Evolutionary conservation across 2,797 vertebrate species (phyloP), one percentile per base, ranked within the genome.

Genomic region (Acanthornis magna): DNA sequence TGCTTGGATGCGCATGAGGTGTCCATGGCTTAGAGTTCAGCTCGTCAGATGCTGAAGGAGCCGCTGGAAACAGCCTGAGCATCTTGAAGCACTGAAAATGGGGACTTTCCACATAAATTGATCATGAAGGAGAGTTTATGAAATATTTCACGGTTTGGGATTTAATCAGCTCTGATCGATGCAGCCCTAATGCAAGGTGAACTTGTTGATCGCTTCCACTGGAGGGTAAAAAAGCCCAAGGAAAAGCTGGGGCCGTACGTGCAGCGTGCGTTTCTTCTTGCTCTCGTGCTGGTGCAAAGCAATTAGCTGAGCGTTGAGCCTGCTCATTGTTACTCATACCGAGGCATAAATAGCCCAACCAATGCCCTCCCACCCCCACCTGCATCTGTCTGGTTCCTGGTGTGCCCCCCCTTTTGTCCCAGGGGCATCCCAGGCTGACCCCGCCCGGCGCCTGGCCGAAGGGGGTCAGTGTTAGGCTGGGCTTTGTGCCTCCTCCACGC

Each of bases 281-380:
- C 89, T 96, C 93, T 93, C 72, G 7, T 71, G 91, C 66, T 94
- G 97, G 96, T 93, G 94, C 91, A 94, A 95, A 92, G 82, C 5
- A 1, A 97, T 97, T 94, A 97, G 95, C 96, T 86, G 87, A 96
- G 94, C 8, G 6, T 36, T 43, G 84, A 73, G 92, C 62, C 88
- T 91, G 92, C 94, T 97, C 96, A 85, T 96, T 94, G 96, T 97
- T 92, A 91, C 95, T 95, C 92, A 65, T 91, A 87, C 94, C 95
- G 93, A 97, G 90, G 85, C 91, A 88, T 51, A 92, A 97, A 97
- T 96, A 98, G 97, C 88, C 70, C 92, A 85, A 47, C 79, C 86
- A 85, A 86, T 0, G 91, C 95, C 96, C 97, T 97, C 94, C 94
- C 93, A 73, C 15, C 67, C 57, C 76, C 70, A 70, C 66, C 73